phyloP scores from a whole-genome alignment of 2,797 vertebrate species.

The Gallinago stenura region DNA sequence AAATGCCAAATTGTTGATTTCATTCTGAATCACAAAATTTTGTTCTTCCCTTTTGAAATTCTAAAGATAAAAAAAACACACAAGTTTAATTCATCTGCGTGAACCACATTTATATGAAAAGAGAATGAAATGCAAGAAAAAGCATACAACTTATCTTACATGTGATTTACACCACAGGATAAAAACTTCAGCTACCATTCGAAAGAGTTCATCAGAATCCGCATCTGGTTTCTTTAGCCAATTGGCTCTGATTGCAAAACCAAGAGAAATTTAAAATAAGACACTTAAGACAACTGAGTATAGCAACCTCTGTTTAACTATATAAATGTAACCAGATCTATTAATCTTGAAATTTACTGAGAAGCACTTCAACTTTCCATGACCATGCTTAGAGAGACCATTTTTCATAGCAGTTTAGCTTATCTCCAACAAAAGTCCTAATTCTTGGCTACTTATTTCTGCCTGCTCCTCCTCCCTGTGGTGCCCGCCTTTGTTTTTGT shows the following conservation, averaged over 20 bases:
- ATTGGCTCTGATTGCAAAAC: conserved; percentile 85
- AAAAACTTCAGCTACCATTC: conserved; percentile 98
- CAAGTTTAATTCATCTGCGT: background rate
- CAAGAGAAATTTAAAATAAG: background rate
- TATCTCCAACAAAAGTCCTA: background rate
- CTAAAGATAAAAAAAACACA: conserved; percentile 72
- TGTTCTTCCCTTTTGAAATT: conserved; percentile 99
- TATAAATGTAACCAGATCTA: too few species aligned
- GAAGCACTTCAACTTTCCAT: background rate
- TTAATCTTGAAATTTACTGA: background rate
- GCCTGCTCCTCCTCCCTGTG: background rate
- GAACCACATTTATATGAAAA: background rate
- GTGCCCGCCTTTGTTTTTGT: background rate
- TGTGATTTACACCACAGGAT: conserved; percentile 99
- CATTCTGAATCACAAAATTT: conserved; percentile 99
- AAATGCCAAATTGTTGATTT: conserved; percentile 99
- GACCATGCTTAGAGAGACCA: background rate
- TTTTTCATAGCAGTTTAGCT: background rate
- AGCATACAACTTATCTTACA: conserved; percentile 78
- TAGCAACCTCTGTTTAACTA: background rate
- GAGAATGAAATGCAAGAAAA: background rate
- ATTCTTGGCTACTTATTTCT: background rate
- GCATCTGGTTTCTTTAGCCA: conserved; percentile 95
- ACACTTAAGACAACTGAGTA: background rate
- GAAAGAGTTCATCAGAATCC: conserved; percentile 95